Conservation (phyloP, 2,113 vertebrate species). For the Phoenicopterus ruber region DNA sequence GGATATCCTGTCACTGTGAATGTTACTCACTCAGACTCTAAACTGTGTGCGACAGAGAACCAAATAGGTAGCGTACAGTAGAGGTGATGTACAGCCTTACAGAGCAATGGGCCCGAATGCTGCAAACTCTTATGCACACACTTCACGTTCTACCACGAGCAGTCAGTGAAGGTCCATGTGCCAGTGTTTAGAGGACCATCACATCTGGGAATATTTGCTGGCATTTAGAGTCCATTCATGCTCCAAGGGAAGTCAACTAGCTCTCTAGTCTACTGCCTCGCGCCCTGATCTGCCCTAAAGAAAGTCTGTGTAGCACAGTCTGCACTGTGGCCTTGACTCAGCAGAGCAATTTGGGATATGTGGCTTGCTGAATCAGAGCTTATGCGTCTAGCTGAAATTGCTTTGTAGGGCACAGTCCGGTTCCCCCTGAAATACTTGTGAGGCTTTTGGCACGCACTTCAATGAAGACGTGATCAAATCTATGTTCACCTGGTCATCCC, state of each 20-base stretch:
- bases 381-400: background rate
- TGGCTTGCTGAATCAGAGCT: constrained; percentile 12
- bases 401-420: background rate
- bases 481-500: background rate
- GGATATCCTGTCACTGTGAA: background rate
- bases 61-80: background rate
- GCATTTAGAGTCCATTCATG: background rate
- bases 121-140: background rate
- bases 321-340: background rate
- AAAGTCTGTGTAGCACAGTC: background rate
- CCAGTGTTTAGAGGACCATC: background rate
- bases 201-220: background rate
- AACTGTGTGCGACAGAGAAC: background rate
- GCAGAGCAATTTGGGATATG: background rate
- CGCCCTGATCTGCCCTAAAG: background rate
- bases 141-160: background rate
- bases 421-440: background rate
- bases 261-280: background rate
- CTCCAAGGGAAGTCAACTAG: background rate
- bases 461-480: background rate
- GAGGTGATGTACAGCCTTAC: background rate
- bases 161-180: background rate
- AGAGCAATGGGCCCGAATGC: rapidly evolving
- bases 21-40: background rate
- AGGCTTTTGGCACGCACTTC: background rate